phyloP scores from a whole-genome alignment of 2,113 vertebrate genomes.

The Nothocercus julius region DNA sequence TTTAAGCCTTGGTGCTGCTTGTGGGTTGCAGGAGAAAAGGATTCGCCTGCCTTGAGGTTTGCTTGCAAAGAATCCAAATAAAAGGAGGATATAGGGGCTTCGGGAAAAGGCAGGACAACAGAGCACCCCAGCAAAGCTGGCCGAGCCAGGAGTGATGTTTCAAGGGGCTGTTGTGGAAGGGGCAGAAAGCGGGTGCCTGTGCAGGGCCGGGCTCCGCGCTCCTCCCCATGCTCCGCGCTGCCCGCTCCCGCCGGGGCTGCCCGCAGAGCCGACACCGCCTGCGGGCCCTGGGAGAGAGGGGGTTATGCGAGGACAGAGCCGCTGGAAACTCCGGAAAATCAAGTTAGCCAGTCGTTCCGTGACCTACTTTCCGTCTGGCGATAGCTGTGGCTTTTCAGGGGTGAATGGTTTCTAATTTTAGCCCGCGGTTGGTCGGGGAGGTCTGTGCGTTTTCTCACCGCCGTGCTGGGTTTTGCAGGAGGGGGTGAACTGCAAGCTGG shows the following conservation, averaged over 20 bases:
- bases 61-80: background rate
- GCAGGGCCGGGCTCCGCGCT: background rate
- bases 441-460: background rate
- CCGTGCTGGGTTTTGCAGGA: background rate
- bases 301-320: slow-evolving; percentile 51
- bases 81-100: slow-evolving; percentile 11
- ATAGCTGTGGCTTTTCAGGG: slow-evolving; percentile 58
- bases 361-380: slow-evolving; percentile 69
- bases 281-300: background rate
- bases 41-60: background rate
- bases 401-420: slow-evolving; percentile 71
- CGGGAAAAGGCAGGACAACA: background rate
- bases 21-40: background rate
- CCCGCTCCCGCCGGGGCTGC: slow-evolving; percentile 45
- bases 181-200: background rate
- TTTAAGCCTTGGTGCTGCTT: background rate
- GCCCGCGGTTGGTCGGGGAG: slow-evolving; percentile 41
- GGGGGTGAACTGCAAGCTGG: background rate
- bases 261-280: background rate
- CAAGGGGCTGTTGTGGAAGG: background rate
- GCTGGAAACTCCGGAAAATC: slow-evolving; percentile 55
- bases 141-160: background rate
- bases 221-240: background rate
- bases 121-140: slow-evolving; percentile 15
- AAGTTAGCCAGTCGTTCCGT: slow-evolving; percentile 54